Percentiles rank a stretch among this genome's conserved stretches.
Evolutionary conservation across 2,888 invertebrate genomes (phyloP).

Genomic region (Papilio elwesi): DNA sequence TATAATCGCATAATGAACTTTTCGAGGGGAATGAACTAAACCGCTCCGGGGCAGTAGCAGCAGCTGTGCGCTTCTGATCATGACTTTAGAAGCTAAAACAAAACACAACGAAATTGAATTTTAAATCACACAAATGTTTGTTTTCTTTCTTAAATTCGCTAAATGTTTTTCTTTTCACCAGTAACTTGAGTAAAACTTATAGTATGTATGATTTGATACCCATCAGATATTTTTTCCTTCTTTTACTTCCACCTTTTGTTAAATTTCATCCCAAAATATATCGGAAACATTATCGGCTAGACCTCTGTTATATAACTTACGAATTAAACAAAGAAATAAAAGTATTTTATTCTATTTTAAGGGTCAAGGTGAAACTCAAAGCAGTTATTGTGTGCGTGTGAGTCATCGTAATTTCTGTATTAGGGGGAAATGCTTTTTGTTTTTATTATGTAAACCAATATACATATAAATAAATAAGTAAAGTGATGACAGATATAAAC

Average conservation of each 20-base stretch:
- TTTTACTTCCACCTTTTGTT: background rate
- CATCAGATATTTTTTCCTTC: background rate
- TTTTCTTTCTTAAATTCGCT: conserved; percentile 18
- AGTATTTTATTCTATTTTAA: background rate
- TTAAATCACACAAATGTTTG: conserved; percentile 3
- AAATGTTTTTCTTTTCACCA: background rate
- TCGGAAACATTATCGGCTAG: background rate
- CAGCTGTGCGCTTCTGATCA: conserved; percentile 30
- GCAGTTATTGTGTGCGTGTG: background rate
- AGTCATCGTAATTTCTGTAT: background rate
- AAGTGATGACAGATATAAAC: too few species aligned
- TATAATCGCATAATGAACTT: background rate
- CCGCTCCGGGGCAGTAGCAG: conserved; percentile 29
- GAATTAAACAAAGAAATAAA: background rate
- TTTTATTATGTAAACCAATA: background rate
- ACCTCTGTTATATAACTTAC: background rate
- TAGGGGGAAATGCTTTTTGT: background rate
- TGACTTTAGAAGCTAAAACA: conserved; percentile 31
- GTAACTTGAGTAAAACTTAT: background rate
- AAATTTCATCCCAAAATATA: background rate
- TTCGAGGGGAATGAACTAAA: conserved; percentile 33
- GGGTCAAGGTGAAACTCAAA: background rate
- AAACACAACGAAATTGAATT: conserved; percentile 19
- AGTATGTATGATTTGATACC: background rate
- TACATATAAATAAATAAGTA: too few species aligned